Conservation (phyloP, 1,140 invertebrate genomes). For the Aphelinus certus region DNA sequence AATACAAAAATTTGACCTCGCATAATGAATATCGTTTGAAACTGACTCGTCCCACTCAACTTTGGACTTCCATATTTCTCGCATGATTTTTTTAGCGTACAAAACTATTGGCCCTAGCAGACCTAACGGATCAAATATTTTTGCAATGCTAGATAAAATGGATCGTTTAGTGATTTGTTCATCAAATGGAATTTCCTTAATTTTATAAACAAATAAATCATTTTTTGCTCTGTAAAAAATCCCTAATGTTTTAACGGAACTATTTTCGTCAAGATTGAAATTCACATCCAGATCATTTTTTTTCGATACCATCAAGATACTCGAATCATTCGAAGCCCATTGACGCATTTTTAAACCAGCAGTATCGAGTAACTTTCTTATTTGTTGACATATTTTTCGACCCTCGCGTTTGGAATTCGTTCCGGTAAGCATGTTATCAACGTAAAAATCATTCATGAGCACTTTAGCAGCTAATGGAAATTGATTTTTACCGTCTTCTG, state of each 20-base stretch:
- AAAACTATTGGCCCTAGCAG: background rate
- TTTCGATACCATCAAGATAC: background rate
- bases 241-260: background rate
- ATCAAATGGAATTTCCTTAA: background rate
- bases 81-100: background rate
- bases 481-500: constrained; percentile 28
- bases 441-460: constrained; percentile 53
- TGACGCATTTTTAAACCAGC: constrained; percentile 44
- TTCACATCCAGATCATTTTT: constrained; percentile 14
- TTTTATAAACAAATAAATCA: background rate
- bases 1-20: too few species aligned
- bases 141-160: background rate
- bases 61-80: background rate
- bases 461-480: constrained; percentile 46
- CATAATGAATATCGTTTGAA: too few species aligned
- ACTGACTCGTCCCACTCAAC: background rate
- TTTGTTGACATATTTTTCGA: constrained; percentile 38
- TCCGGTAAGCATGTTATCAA: constrained; percentile 62
- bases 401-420: constrained; percentile 48
- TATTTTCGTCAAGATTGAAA: background rate
- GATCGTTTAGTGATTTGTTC: background rate
- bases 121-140: too few species aligned
- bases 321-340: background rate
- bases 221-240: background rate
- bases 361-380: constrained; percentile 40